Percentiles rank a stretch among this genome's conserved stretches.
Evolutionary conservation across 2,113 vertebrate genomes (phyloP).

Genomic region (Empidonax alnorum): DNA sequence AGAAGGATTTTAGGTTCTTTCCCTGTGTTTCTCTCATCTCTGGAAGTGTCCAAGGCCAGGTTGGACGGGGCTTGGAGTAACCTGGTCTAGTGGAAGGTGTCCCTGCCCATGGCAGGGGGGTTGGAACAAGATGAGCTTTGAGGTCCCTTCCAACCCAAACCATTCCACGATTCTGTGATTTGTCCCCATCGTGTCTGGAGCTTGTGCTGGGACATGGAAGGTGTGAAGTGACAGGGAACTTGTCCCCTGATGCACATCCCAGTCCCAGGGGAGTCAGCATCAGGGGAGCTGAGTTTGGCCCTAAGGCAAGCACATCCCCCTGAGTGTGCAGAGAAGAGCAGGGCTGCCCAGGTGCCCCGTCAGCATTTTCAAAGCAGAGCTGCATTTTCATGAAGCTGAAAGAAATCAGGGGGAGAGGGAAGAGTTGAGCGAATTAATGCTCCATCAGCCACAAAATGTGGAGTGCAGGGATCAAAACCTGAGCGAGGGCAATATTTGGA

Average conservation of each 20-base stretch:
- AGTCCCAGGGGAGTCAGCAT: background rate
- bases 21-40: background rate
- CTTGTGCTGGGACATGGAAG: background rate
- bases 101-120: background rate
- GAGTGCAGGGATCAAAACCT: background rate
- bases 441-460: background rate
- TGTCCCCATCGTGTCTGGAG: background rate
- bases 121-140: background rate
- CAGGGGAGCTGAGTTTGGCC: background rate
- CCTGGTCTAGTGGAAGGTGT: background rate
- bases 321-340: background rate
- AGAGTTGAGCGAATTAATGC: background rate
- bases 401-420: background rate
- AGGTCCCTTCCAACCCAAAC: background rate
- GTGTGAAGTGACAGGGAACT: background rate
- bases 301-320: accelerated
- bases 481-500: background rate
- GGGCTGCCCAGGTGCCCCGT: background rate
- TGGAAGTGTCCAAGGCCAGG: background rate
- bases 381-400: background rate
- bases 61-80: background rate
- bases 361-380: background rate
- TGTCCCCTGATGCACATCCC: background rate
- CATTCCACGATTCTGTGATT: background rate
- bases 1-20: background rate